phyloP scores from a whole-genome alignment of 2,888 invertebrate genomes.

The Lithophane ornitopus region DNA sequence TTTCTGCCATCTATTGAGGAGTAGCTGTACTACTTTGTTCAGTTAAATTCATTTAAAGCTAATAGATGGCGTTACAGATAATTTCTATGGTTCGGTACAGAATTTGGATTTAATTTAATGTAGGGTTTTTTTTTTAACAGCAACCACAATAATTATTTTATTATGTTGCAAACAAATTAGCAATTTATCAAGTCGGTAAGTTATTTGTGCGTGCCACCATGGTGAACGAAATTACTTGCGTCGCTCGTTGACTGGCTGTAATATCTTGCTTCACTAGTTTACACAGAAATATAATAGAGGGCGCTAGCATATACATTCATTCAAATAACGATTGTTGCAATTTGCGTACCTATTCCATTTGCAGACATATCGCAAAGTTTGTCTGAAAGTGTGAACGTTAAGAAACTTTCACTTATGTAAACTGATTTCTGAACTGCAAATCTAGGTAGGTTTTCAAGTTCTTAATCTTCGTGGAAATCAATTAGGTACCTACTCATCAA shows the following conservation, averaged over 20 bases:
- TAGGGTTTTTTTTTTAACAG: background rate
- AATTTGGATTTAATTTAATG: background rate
- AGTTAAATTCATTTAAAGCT: rapidly evolving
- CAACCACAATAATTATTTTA: no score
- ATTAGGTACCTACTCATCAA: no score
- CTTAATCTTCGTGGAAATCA: background rate
- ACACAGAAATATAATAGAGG: conserved; percentile 22
- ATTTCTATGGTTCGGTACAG: background rate
- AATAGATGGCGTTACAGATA: conserved; percentile 16
- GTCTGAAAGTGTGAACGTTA: background rate
- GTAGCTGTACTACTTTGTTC: conserved; percentile 13
- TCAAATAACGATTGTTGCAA: background rate
- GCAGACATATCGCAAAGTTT: no score
- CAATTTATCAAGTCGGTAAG: no score
- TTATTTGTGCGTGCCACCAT: background rate
- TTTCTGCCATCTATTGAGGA: conserved; percentile 19
- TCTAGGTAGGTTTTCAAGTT: background rate
- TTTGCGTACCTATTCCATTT: background rate
- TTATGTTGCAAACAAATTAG: background rate
- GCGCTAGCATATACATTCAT: background rate
- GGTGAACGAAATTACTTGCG: background rate
- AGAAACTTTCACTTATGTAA: background rate
- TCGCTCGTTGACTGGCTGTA: conserved; percentile 20
- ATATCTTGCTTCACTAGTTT: background rate
- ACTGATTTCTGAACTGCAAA: background rate